Percentiles rank a stretch among this genome's conserved stretches.
These are phyloP conservation scores for Champsocephalus esox DNA, from an alignment of 2,797 vertebrate genomes.

Conservation along the genomic window DNA sequence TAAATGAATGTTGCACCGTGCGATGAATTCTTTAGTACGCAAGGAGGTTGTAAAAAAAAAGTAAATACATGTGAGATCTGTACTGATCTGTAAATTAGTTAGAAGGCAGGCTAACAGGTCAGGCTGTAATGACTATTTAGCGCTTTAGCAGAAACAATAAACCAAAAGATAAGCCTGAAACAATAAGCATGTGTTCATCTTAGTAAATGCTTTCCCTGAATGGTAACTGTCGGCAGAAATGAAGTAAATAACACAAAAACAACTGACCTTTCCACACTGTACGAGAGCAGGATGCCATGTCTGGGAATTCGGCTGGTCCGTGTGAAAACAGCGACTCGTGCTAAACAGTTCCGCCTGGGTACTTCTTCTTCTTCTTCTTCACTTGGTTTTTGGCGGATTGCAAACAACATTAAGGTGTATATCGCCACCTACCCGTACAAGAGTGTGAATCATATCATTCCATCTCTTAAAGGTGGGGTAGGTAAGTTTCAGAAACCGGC, in stretches of 20 bases:
- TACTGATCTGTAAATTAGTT: too few species aligned
- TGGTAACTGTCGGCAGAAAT: not conserved
- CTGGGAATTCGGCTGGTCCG: constrained; percentile 44
- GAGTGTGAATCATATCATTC: too few species aligned
- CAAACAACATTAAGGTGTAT: too few species aligned
- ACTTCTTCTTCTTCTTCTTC: too few species aligned
- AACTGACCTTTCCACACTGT: constrained; percentile 81
- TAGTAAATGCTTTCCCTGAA: rapidly evolving
- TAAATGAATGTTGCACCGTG: rapidly evolving
- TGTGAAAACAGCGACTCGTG: constrained; percentile 4
- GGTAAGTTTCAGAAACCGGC: too few species aligned
- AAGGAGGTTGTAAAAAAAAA: rapidly evolving
- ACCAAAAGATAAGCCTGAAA: rapidly evolving
- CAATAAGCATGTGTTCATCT: rapidly evolving
- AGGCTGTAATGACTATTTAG: not conserved
- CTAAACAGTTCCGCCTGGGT: constrained; percentile 54
- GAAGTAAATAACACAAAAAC: constrained; percentile 1
- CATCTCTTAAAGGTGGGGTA: too few species aligned
- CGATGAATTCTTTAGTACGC: rapidly evolving
- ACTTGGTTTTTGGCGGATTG: too few species aligned
- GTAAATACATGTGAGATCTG: not conserved
- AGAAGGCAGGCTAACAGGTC: constrained; percentile 11
- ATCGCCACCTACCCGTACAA: too few species aligned
- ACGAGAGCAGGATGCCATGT: constrained; percentile 79
- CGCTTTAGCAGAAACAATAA: not conserved